phyloP scores from a whole-genome alignment of 2,888 invertebrate genomes.

The Hydrotaea diabolus region DNA sequence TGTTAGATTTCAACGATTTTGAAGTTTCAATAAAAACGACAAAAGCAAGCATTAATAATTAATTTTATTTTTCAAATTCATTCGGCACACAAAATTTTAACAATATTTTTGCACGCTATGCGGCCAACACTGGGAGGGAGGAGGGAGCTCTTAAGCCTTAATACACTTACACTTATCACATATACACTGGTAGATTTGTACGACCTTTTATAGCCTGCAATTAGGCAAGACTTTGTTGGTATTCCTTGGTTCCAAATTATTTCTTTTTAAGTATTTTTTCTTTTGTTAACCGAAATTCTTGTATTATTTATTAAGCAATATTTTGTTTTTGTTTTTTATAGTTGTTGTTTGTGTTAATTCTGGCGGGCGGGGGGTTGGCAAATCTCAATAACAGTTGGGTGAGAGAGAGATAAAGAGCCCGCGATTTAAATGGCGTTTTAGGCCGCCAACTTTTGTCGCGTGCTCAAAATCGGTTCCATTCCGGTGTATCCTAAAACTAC shows the following conservation, averaged over 20 bases:
- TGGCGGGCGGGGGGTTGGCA: background rate
- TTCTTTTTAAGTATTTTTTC: slow-evolving; percentile 2
- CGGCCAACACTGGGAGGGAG: background rate
- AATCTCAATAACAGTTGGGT: background rate
- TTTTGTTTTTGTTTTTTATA: background rate
- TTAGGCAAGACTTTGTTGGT: slow-evolving; percentile 49
- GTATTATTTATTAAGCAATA: background rate
- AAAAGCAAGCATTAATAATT: too few species aligned
- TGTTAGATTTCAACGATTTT: background rate
- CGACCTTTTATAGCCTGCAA: slow-evolving; percentile 52
- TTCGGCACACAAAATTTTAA: slow-evolving; percentile 12
- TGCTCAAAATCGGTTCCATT: slow-evolving; percentile 64
- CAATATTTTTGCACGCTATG: slow-evolving; percentile 47
- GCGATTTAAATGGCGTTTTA: slow-evolving; percentile 62
- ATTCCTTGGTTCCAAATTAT: too few species aligned
- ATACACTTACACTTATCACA: slow-evolving; percentile 13
- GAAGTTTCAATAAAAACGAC: background rate
- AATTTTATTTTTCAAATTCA: background rate
- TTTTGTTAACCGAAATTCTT: background rate
- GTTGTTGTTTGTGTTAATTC: background rate
- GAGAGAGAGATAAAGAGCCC: slow-evolving; percentile 47
- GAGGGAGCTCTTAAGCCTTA: background rate
- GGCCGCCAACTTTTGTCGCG: slow-evolving; percentile 62
- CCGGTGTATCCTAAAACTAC: slow-evolving; percentile 62
- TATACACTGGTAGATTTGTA: background rate